A percentile compares a stretch with the other conserved stretches of the same genome.
phyloP scores from a whole-genome alignment of 2,113 vertebrate species.

The Chlorocebus sabaeus region DNA sequence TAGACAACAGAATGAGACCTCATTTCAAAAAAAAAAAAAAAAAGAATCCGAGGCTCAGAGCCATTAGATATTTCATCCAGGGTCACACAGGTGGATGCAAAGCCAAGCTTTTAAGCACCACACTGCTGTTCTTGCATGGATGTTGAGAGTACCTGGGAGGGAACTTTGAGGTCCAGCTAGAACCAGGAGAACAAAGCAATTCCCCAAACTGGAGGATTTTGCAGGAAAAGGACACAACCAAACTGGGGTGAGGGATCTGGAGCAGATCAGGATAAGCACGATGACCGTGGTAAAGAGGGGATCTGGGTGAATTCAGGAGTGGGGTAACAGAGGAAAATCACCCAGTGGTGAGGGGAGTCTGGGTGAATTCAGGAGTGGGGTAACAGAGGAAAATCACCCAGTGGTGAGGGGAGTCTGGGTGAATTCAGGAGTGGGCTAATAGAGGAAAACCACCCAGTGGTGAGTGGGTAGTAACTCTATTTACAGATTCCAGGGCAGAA shows the following conservation, averaged over 20 bases:
- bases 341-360: too few relatives aligned
- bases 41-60: background rate
- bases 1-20: too few relatives aligned
- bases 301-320: background rate
- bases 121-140: background rate
- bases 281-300: rapidly evolving
- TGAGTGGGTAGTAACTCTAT: background rate
- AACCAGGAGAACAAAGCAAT: background rate
- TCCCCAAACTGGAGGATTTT: background rate
- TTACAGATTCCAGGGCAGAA: background rate
- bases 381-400: rapidly evolving
- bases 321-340: rapidly evolving
- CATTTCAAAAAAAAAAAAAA: too few relatives aligned
- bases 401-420: too few relatives aligned
- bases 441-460: rapidly evolving
- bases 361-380: background rate
- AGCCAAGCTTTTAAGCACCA: background rate
- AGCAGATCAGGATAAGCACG: background rate
- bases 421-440: background rate
- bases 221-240: background rate
- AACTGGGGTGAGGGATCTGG: too few relatives aligned
- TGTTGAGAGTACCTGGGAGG: rapidly evolving
- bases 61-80: background rate
- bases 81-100: too few relatives aligned
- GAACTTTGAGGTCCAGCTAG: background rate